These are phyloP conservation scores for Cheirogaleus medius DNA, from an alignment of 2,113 vertebrate genomes.

Conservation along the genomic window DNA sequence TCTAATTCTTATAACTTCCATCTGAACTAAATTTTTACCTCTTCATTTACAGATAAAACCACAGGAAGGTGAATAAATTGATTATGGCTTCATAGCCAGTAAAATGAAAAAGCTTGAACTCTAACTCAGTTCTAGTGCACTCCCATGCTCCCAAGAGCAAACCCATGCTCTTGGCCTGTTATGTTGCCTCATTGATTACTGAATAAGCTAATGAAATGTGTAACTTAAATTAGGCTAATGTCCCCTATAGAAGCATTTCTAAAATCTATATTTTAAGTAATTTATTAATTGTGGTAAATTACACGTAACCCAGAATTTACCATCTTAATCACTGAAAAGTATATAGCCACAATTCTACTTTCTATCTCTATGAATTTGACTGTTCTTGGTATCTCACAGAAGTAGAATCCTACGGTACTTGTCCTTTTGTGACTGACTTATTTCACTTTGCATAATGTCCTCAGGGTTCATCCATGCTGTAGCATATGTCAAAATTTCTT, in stretches of 20 bases:
- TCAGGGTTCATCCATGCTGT: not conserved
- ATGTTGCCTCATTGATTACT: not conserved
- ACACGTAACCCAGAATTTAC: not conserved
- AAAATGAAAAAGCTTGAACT: not conserved
- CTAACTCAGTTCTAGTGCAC: not conserved
- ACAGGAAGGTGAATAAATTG: not conserved
- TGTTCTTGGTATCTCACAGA: not conserved
- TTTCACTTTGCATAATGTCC: not conserved
- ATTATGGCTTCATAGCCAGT: not conserved
- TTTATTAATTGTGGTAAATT: not conserved
- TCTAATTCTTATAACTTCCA: not conserved
- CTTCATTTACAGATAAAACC: not conserved
- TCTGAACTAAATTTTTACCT: not conserved
- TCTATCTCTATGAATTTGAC: not conserved
- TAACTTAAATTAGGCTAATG: not conserved
- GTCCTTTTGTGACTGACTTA: not conserved
- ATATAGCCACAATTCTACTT: not conserved
- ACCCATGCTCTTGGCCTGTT: not conserved
- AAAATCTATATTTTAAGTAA: not conserved
- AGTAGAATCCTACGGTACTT: not conserved
- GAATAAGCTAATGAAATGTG: not conserved
- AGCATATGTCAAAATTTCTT: not conserved
- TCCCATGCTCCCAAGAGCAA: not conserved
- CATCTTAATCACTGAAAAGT: not conserved
- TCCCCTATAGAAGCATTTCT: not conserved